Conservation (phyloP, 2,888 invertebrate species). For the Orgyia antiqua region DNA sequence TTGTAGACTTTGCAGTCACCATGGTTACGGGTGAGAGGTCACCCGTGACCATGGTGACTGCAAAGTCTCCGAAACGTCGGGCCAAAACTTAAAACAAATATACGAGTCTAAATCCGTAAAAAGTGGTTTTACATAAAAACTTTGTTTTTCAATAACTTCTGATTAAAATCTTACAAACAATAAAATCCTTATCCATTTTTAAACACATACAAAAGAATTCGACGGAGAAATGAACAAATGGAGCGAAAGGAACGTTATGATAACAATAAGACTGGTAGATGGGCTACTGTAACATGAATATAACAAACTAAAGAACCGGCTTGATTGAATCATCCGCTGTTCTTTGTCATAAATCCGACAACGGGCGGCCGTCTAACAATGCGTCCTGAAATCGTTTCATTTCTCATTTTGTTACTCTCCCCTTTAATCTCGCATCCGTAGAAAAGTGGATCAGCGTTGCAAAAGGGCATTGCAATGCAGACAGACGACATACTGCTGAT, state of each 20-base stretch:
- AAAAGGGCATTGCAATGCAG: conserved; percentile 72
- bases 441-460: conserved; percentile 75
- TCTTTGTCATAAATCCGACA: conserved; percentile 78
- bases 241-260: conserved; percentile 53
- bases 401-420: conserved; percentile 77
- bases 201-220: conserved; percentile 14
- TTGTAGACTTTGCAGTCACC: too few relatives aligned
- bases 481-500: conserved; percentile 64
- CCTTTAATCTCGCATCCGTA: conserved; percentile 77
- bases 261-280: conserved; percentile 64
- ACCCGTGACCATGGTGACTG: too few relatives aligned
- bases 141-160: too few relatives aligned
- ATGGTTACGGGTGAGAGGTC: too few relatives aligned
- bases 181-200: not conserved
- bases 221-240: conserved; percentile 34
- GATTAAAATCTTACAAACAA: conserved; percentile 2
- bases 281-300: conserved; percentile 66
- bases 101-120: too few relatives aligned
- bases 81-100: too few relatives aligned
- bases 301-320: conserved; percentile 74
- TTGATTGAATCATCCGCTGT: conserved; percentile 77
- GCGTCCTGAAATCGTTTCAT: conserved; percentile 76
- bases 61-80: too few relatives aligned
- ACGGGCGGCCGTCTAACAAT: conserved; percentile 73
- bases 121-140: too few relatives aligned